phyloP scores from a whole-genome alignment of 2,888 invertebrate species.

The Epinotia ramella region DNA sequence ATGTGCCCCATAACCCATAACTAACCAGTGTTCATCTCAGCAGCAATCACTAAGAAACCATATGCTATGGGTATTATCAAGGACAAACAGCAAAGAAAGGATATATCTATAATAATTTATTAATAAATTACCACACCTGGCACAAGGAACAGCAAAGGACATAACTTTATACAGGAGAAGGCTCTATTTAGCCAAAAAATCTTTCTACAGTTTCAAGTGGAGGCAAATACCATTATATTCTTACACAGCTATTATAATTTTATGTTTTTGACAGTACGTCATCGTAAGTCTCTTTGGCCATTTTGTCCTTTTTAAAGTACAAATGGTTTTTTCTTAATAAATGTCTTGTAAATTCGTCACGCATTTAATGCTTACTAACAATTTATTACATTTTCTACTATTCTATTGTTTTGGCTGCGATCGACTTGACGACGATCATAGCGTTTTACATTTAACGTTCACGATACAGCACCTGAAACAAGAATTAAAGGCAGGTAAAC shows the following conservation, averaged over 20 bases:
- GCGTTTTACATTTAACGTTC: background rate
- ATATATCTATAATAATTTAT: background rate
- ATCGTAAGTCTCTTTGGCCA: background rate
- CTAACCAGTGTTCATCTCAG: background rate
- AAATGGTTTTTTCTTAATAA: background rate
- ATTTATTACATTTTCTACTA: background rate
- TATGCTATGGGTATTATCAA: background rate
- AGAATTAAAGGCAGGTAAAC: background rate
- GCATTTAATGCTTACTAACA: background rate
- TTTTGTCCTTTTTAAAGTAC: slow-evolving; percentile 4
- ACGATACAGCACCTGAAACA: slow-evolving; percentile 9
- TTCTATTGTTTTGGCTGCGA: background rate
- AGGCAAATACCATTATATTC: background rate
- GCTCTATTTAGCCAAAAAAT: background rate
- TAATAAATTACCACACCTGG: background rate
- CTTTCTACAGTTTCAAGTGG: background rate
- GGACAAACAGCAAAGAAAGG: background rate
- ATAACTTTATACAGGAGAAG: slow-evolving; percentile 1
- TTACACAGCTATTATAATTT: background rate
- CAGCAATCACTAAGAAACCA: background rate
- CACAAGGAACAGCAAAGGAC: background rate
- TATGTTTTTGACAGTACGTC: background rate
- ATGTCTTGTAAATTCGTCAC: background rate
- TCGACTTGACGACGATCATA: no score
- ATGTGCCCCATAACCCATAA: no score